phyloP scores from a whole-genome alignment of 2,797 vertebrate genomes.

The Sebastes iracundus region DNA sequence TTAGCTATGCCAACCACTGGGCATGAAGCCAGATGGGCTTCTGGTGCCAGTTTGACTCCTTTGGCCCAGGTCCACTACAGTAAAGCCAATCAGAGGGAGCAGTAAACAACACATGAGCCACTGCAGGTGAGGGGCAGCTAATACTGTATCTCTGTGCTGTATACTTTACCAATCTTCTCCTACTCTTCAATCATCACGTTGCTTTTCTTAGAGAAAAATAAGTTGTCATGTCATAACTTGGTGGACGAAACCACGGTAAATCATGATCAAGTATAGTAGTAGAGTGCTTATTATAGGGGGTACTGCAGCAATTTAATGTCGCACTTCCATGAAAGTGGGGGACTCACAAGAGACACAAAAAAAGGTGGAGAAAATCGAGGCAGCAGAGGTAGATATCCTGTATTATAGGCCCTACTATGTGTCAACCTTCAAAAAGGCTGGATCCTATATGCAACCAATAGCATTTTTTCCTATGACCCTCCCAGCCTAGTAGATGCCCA shows the following conservation, averaged over 20 bases:
- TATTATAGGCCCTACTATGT: background rate
- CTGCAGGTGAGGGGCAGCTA: background rate
- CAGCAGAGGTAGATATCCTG: no score
- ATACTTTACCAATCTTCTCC: background rate
- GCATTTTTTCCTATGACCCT: background rate
- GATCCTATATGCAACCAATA: background rate
- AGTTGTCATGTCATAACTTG: no score
- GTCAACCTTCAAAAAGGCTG: background rate
- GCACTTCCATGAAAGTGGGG: background rate
- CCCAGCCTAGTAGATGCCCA: no score
- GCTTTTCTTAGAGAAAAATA: no score
- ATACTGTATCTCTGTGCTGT: background rate
- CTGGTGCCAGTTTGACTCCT: background rate
- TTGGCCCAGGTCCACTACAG: background rate
- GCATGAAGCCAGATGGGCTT: background rate
- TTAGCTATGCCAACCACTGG: background rate
- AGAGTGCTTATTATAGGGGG: background rate
- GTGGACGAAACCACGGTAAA: no score
- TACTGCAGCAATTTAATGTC: background rate
- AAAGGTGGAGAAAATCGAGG: no score
- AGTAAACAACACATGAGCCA: background rate
- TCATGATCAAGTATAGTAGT: no score
- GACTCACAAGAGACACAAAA: no score
- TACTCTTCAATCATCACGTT: no score
- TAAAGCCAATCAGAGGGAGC: no score